Evolutionary conservation across 2,888 invertebrate species (phyloP).

Genomic region (Caenorhabditis doughertyi): DNA sequence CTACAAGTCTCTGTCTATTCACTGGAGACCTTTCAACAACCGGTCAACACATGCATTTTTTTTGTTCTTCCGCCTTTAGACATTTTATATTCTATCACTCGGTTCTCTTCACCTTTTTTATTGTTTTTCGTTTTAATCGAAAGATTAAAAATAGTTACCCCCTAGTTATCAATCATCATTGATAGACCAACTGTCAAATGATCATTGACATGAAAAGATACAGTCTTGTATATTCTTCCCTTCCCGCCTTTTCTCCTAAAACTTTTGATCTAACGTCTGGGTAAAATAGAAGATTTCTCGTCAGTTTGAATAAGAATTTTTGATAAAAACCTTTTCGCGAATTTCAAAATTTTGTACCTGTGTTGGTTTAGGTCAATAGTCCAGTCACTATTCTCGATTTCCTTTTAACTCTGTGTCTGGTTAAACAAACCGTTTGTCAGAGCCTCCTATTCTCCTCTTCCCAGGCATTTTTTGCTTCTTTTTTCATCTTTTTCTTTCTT

Average conservation of each 20-base stretch:
- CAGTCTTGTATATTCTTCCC: constrained; percentile 3
- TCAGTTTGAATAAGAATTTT: neutral
- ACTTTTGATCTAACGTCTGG: neutral
- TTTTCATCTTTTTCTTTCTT: neutral
- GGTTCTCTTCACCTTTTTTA: constrained; percentile 10
- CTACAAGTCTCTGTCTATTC: neutral
- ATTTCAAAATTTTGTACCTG: constrained; percentile 3
- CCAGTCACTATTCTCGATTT: constrained; percentile 48
- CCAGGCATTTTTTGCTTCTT: constrained; percentile 16
- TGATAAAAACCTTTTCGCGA: neutral
- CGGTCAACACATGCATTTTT: constrained; percentile 24
- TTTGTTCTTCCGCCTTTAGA: neutral
- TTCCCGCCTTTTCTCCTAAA: constrained; percentile 10
- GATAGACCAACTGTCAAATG: constrained; percentile 53
- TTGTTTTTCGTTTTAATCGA: constrained; percentile 22
- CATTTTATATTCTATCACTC: no score
- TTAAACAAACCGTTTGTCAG: constrained; percentile 48
- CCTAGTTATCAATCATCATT: constrained; percentile 59
- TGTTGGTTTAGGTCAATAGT: constrained; percentile 43
- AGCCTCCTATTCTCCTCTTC: constrained; percentile 11
- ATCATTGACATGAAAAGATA: constrained; percentile 41
- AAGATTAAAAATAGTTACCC: constrained; percentile 44
- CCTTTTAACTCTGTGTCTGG: constrained; percentile 44
- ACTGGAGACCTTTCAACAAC: neutral
- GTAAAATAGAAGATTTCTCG: no score